These are phyloP conservation scores for Pinctada fucata DNA, from an alignment of 2,888 invertebrate species.

Conservation along the genomic window DNA sequence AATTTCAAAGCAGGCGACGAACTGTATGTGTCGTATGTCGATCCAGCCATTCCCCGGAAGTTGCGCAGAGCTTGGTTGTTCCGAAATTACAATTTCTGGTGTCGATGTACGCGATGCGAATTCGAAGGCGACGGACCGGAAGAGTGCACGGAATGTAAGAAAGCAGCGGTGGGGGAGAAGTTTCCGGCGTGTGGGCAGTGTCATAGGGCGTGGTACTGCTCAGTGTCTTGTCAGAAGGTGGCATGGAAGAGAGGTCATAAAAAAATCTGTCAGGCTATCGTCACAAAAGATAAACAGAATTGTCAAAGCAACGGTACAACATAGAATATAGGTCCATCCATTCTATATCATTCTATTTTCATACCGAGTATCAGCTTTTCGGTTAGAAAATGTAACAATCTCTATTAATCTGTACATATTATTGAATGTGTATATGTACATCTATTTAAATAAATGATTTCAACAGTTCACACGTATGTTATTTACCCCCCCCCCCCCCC, in stretches of 20 bases:
- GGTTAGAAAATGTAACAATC: too few relatives aligned
- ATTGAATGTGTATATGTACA: too few relatives aligned
- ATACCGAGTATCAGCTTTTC: too few relatives aligned
- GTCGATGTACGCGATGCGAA: slow-evolving; percentile 60
- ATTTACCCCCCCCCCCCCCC: too few relatives aligned
- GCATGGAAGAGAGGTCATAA: slow-evolving; percentile 69
- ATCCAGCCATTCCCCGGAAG: slow-evolving; percentile 49
- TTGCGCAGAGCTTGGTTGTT: slow-evolving; percentile 60
- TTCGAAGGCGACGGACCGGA: slow-evolving; percentile 63
- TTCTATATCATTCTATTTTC: too few relatives aligned
- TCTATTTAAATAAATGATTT: too few relatives aligned
- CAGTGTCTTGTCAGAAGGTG: slow-evolving; percentile 59
- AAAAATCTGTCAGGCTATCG: slow-evolving; percentile 49
- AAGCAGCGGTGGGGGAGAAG: slow-evolving; percentile 41
- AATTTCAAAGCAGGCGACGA: slow-evolving; percentile 61
- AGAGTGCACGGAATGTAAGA: slow-evolving; percentile 57
- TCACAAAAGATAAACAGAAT: not conserved
- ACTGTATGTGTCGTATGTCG: slow-evolving; percentile 60
- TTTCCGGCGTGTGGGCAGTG: slow-evolving; percentile 61
- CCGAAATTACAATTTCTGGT: slow-evolving; percentile 64
- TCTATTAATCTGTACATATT: too few relatives aligned
- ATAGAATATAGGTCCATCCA: too few relatives aligned
- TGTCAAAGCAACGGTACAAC: too few relatives aligned
- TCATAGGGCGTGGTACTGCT: slow-evolving; percentile 66
- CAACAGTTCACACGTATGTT: too few relatives aligned